A percentile compares a stretch with the other conserved stretches of the same genome.
These are phyloP conservation scores for Hemaris fuciformis DNA, from an alignment of 2,888 invertebrate genomes.

Conservation along the genomic window DNA sequence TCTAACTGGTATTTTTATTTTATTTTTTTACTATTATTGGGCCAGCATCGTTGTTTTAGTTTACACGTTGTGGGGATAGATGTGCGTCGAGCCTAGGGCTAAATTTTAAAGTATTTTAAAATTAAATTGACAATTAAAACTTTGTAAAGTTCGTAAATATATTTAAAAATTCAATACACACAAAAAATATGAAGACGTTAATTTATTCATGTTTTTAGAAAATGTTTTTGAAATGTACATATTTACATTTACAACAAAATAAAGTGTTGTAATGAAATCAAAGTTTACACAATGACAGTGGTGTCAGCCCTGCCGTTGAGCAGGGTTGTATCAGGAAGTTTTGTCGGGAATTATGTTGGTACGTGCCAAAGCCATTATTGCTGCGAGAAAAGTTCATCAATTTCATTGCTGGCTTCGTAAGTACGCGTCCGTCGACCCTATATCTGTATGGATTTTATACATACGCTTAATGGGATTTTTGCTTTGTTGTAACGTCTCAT, in stretches of 20 bases:
- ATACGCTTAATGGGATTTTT: not conserved
- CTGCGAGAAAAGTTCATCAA: constrained; percentile 82
- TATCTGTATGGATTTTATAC: constrained; percentile 4
- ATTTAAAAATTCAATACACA: no score
- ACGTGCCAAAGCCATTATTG: constrained; percentile 83
- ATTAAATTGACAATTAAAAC: no score
- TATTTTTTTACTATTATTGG: no score
- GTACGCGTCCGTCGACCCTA: constrained; percentile 23
- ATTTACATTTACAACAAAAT: not conserved
- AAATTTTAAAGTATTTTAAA: no score
- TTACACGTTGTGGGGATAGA: no score
- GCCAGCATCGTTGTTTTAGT: no score
- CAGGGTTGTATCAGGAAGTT: constrained; percentile 73
- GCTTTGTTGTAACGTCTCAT: not conserved
- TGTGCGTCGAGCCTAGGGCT: no score
- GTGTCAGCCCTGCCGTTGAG: constrained; percentile 59
- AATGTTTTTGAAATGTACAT: no score
- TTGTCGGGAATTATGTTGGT: constrained; percentile 79
- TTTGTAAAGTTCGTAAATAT: no score
- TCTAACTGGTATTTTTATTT: no score
- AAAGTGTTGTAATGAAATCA: not conserved
- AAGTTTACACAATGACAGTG: constrained; percentile 1
- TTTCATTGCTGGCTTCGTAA: constrained; percentile 73
- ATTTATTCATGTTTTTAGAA: no score
- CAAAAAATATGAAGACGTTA: no score